phyloP scores from a whole-genome alignment of 2,113 vertebrate genomes.

The Chaetodon trifascialis region DNA sequence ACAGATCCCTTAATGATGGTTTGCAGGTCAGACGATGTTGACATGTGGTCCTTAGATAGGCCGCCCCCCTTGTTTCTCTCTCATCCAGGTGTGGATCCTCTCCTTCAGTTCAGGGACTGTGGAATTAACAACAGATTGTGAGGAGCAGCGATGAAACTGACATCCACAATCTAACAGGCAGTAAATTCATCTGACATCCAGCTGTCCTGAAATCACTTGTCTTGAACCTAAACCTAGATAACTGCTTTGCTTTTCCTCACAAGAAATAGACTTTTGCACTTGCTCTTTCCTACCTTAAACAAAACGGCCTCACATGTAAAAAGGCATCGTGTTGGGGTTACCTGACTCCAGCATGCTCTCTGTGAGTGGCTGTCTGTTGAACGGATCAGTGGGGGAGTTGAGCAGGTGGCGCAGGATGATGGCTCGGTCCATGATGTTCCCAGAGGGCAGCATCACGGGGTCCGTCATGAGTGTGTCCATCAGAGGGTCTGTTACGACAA shows the following conservation, averaged over 20 bases:
- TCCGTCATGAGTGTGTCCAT: constrained; percentile 99
- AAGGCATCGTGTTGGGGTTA: constrained; percentile 67
- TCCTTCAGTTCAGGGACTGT: constrained; percentile 97
- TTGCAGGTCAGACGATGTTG: constrained; percentile 48
- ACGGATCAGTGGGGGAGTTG: constrained; percentile 98
- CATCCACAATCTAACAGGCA: neutral
- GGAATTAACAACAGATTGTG: constrained; percentile 19
- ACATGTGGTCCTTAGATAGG: constrained; percentile 72
- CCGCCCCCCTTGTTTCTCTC: constrained; percentile 92
- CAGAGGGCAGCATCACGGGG: constrained; percentile 95
- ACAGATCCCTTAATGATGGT: constrained; percentile 73
- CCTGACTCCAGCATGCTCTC: constrained; percentile 98
- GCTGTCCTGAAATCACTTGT: neutral
- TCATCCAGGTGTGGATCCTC: constrained; percentile 97
- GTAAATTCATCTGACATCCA: neutral
- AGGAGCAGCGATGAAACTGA: constrained; percentile 14
- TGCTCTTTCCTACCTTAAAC: neutral
- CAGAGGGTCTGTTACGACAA: constrained; percentile 88
- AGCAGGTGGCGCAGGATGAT: constrained; percentile 97
- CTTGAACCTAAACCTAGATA: neutral
- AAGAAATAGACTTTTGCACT: neutral
- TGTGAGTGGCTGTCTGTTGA: constrained; percentile 96
- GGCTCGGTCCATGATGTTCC: constrained; percentile 97
- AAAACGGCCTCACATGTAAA: neutral
- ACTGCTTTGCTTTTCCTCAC: neutral